Evolutionary conservation across 1,140 invertebrate species (phyloP).

Genomic region (Camponotus floridanus): DNA sequence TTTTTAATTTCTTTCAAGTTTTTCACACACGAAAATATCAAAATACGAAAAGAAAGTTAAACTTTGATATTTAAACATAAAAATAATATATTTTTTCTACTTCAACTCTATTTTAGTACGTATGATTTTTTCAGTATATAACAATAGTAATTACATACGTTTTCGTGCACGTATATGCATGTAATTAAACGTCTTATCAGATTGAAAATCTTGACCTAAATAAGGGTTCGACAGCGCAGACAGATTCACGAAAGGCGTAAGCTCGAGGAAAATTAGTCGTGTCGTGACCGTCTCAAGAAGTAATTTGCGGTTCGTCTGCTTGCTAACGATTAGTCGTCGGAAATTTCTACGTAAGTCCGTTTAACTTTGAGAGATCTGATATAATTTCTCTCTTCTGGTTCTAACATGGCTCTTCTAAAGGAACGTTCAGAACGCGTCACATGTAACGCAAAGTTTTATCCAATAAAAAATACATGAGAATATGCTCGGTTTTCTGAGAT

Average conservation of each 20-base stretch:
- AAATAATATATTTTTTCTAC: not conserved
- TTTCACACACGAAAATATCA: not conserved
- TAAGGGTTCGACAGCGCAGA: conserved; percentile 17
- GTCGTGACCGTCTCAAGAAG: conserved; percentile 3
- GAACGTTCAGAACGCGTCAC: conserved; percentile 17
- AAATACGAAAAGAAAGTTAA: not conserved
- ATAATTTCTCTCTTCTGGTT: conserved; percentile 26
- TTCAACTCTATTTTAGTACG: not conserved
- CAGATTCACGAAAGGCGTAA: conserved; percentile 25
- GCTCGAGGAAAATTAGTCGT: conserved; percentile 57
- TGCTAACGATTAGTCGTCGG: conserved; percentile 12
- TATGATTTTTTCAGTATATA: not conserved
- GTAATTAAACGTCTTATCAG: conserved; percentile 3
- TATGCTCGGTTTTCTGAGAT: not conserved
- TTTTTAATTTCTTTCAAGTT: not conserved
- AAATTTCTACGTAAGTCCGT: conserved; percentile 39
- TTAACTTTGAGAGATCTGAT: conserved; percentile 24
- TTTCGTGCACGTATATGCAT: not conserved
- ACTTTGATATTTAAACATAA: not conserved
- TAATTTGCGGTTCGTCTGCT: conserved; percentile 50
- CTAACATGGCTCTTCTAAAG: conserved; percentile 21
- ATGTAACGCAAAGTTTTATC: conserved; percentile 8
- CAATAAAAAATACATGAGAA: conserved; percentile 42
- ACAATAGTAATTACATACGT: not conserved
- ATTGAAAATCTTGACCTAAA: conserved; percentile 68